Evolutionary conservation across 2,888 invertebrate species (phyloP).

Genomic region (Nomada lathburiana): DNA sequence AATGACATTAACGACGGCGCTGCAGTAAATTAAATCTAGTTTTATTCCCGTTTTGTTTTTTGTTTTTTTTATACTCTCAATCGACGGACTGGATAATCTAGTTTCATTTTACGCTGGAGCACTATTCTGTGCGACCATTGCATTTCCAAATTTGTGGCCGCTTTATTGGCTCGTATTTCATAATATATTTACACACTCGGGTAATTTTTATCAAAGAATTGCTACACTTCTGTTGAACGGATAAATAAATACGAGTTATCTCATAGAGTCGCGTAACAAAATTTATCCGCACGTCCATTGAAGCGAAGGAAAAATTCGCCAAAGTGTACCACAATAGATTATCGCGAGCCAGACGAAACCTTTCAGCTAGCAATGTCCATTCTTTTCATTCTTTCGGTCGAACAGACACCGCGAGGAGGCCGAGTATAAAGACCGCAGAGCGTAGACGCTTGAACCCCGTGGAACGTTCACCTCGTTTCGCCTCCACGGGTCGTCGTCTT

Average conservation of each 20-base stretch:
- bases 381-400: slow-evolving; percentile 72
- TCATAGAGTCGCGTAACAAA: not conserved
- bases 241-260: not conserved
- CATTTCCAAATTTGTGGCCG: too few species aligned
- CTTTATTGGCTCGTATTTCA: too few species aligned
- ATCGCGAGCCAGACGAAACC: not conserved
- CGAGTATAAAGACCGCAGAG: slow-evolving; percentile 27
- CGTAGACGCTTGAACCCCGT: slow-evolving; percentile 39
- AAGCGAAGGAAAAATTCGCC: not conserved
- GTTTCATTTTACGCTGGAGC: not conserved
- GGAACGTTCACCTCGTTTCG: slow-evolving; percentile 55
- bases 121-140: not conserved
- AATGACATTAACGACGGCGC: slow-evolving; percentile 12
- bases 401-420: slow-evolving; percentile 60
- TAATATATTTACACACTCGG: too few species aligned
- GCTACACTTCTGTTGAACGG: too few species aligned
- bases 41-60: not conserved
- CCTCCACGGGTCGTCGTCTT: slow-evolving; percentile 58
- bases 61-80: not conserved
- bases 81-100: not conserved
- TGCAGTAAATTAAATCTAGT: slow-evolving; percentile 15
- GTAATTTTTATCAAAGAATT: too few species aligned
- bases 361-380: slow-evolving; percentile 36
- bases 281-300: not conserved
- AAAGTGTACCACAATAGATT: slow-evolving; percentile 13